A percentile compares a stretch with the other conserved stretches of the same genome.
Conservation (phyloP, 2,113 vertebrate genomes). For the Cephalophus harveyi region DNA sequence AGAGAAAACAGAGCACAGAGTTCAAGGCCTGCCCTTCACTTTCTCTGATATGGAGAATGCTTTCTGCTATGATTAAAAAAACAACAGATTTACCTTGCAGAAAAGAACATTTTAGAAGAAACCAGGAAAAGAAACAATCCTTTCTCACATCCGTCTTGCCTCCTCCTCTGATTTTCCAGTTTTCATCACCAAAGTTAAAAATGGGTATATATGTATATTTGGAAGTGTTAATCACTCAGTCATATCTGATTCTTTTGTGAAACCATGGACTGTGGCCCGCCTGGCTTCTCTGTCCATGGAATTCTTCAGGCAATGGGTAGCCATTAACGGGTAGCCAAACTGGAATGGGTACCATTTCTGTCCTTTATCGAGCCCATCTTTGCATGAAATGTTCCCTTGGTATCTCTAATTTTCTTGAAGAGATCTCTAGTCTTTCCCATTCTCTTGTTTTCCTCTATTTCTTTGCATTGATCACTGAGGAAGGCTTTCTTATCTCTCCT, state of each 20-base stretch:
- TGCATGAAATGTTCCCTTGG: too few relatives aligned
- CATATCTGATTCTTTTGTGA: not conserved
- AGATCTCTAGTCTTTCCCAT: too few relatives aligned
- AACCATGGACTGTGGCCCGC: not conserved
- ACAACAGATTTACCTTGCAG: not conserved
- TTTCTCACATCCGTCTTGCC: not conserved
- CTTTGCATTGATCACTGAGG: too few relatives aligned
- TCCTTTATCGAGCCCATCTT: too few relatives aligned
- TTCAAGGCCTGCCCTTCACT: not conserved
- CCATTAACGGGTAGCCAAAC: not conserved
- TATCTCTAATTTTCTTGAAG: too few relatives aligned
- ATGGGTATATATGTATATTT: not conserved
- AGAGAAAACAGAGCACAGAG: not conserved
- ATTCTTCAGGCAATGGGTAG: not conserved
- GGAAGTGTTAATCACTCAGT: not conserved
- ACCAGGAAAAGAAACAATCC: not conserved
- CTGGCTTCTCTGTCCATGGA: not conserved
- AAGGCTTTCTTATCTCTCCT: too few relatives aligned
- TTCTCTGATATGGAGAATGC: not conserved
- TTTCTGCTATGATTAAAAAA: not conserved
- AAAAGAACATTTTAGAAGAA: not conserved
- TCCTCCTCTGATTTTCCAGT: not conserved
- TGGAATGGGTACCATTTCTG: not conserved
- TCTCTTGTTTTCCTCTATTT: too few relatives aligned
- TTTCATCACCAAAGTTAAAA: slow-evolving; percentile 18